A percentile compares a stretch with the other conserved stretches of the same genome.
These are phyloP conservation scores for Cactoblastis cactorum DNA, from an alignment of 2,888 invertebrate species.

Conservation along the genomic window DNA sequence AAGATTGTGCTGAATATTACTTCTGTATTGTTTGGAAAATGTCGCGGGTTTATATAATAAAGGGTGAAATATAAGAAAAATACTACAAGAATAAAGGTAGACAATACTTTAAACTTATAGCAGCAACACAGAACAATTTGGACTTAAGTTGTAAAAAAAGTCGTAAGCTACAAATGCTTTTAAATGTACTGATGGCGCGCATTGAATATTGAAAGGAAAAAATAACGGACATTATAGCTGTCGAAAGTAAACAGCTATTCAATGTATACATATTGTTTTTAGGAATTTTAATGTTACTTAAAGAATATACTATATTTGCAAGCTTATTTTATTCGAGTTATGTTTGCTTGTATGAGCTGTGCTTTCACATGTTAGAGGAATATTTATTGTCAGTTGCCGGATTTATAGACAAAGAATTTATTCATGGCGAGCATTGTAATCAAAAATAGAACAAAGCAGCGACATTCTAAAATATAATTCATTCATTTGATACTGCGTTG, in stretches of 20 bases:
- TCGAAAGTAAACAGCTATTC: conserved; percentile 10
- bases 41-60: neutral
- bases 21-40: conserved; percentile 11
- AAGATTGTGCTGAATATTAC: conserved; percentile 12
- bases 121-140: too few species aligned
- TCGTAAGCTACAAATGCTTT: too few species aligned
- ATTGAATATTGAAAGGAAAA: conserved; percentile 13
- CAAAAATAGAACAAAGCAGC: neutral
- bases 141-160: too few species aligned
- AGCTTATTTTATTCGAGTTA: neutral
- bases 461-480: neutral
- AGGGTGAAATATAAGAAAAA: neutral
- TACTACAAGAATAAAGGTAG: neutral
- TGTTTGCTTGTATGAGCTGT: neutral
- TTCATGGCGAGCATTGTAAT: neutral
- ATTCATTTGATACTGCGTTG: neutral
- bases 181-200: conserved; percentile 12
- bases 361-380: neutral
- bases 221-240: conserved; percentile 13
- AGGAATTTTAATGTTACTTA: conserved; percentile 3
- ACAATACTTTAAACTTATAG: too few species aligned
- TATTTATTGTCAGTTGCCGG: neutral
- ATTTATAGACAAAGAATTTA: neutral
- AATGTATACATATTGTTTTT: neutral
- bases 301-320: neutral